Conservation (phyloP, 92 coral and sea anemone genomes). For the Pocillopora meandrina region DNA sequence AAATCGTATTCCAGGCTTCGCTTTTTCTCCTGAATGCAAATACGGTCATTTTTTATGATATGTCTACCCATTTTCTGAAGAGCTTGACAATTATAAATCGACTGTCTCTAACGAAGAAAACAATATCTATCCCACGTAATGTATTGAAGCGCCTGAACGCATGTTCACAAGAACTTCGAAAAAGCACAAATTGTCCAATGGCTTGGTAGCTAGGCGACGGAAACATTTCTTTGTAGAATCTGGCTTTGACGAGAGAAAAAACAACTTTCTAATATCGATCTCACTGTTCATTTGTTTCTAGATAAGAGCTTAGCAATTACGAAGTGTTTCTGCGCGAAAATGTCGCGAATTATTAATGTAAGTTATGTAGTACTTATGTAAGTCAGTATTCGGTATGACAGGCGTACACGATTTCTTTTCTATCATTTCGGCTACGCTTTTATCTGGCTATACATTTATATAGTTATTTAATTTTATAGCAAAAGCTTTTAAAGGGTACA, state of each 20-base stretch:
- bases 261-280: not conserved
- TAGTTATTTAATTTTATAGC: not conserved
- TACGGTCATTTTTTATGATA: too few species aligned
- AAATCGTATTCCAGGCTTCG: too few species aligned
- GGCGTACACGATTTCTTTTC: too few species aligned
- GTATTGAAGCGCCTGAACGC: too few species aligned
- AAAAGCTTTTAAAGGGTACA: constrained; percentile 33
- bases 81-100: not conserved
- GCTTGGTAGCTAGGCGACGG: constrained; percentile 16
- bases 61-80: not conserved
- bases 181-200: not conserved
- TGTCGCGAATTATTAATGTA: too few species aligned
- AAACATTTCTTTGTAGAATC: constrained; percentile 15
- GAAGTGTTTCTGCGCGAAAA: not conserved
- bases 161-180: too few species aligned
- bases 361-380: too few species aligned
- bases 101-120: not conserved
- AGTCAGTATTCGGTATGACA: not conserved
- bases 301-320: constrained; percentile 10
- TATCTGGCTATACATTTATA: not conserved
- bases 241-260: not conserved
- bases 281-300: constrained; percentile 3
- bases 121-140: constrained; percentile 7
- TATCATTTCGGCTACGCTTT: too few species aligned
- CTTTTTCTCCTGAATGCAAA: too few species aligned